Evolutionary conservation across 2,888 invertebrate species (phyloP), one percentile per base, ranked within the genome.

Genomic region (Phalera bucephala): DNA sequence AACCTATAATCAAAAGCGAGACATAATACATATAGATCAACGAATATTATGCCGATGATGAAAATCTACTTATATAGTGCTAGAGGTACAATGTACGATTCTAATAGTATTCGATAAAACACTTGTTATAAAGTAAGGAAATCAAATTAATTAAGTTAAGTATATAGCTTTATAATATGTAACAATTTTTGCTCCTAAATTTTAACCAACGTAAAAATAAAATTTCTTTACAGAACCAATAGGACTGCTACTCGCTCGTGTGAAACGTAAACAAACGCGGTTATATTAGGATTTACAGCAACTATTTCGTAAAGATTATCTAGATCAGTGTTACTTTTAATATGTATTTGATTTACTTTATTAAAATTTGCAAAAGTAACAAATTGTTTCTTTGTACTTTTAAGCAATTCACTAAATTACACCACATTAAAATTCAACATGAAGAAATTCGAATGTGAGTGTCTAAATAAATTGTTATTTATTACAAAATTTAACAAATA

Each of bases 361-460:
- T 92, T n/a, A 92, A 92, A 93, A 92, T 92, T 92, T 93, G 91
- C 92, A 92, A 92, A 93, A 92, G 92, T 92, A 93, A 92, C 92
- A 91, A 92, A 92, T 91, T 83, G 91, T 89, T 86, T 88, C 79
- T 90, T 93, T 93, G 92, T 93, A 92, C 92, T 93, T 92, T 87
- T 90, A 92, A 92, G 92, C 92, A 92, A 91, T 92, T 92, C 91
- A 85, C 90, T 90, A 90, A 87, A 87, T 88, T 85, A 89, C 89
- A 85, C 85, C 79, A 78, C 78, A 81, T 77, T 76, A 73, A 80
- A 67, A 84, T 84, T 80, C 74, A 87, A 87, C 80, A 80, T 67
- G 78, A 76, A 76, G 72, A 75, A 80, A 77, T 78, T 73, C 63
- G 73, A 81, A 86, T 73, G 74, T 74, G 51, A 73, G 78, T 72